These are phyloP conservation scores for Charadrius vociferus DNA, from an alignment of 2,113 vertebrate species.

Conservation along the genomic window DNA sequence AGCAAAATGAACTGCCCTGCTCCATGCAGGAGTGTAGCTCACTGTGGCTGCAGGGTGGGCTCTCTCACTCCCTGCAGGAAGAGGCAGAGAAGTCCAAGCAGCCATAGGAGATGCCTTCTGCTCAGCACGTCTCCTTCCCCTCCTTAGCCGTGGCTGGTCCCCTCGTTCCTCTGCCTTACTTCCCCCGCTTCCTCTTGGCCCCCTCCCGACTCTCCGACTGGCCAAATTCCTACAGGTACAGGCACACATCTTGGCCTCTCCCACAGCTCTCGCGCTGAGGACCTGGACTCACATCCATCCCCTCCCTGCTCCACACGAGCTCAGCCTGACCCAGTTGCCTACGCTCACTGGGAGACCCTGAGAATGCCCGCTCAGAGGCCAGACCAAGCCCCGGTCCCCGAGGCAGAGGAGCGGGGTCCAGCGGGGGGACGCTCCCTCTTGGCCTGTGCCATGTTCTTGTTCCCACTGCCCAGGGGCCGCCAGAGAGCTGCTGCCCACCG, in stretches of 20 bases:
- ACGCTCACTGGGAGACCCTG: not conserved
- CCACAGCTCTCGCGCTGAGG: not conserved
- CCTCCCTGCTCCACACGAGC: not conserved
- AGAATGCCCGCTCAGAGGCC: fast-evolving
- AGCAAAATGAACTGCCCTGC: not conserved
- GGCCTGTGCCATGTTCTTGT: too few species aligned
- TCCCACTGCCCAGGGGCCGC: too few species aligned
- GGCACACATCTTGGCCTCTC: fast-evolving
- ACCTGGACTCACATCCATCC: not conserved
- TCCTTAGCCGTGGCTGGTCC: not conserved
- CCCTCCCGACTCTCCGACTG: not conserved
- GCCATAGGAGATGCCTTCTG: not conserved
- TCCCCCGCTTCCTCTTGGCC: not conserved
- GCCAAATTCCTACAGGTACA: not conserved
- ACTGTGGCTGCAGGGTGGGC: not conserved
- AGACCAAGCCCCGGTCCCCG: not conserved
- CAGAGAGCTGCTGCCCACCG: not conserved
- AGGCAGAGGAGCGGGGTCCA: not conserved
- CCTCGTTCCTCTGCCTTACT: not conserved
- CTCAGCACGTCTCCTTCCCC: not conserved
- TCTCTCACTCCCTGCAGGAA: not conserved
- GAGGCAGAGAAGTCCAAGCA: not conserved
- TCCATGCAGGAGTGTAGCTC: not conserved
- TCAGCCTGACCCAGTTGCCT: not conserved
- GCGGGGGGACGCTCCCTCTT: not conserved